Evolutionary conservation across 2,888 invertebrate species (phyloP).

Genomic region (Ophraella communa): DNA sequence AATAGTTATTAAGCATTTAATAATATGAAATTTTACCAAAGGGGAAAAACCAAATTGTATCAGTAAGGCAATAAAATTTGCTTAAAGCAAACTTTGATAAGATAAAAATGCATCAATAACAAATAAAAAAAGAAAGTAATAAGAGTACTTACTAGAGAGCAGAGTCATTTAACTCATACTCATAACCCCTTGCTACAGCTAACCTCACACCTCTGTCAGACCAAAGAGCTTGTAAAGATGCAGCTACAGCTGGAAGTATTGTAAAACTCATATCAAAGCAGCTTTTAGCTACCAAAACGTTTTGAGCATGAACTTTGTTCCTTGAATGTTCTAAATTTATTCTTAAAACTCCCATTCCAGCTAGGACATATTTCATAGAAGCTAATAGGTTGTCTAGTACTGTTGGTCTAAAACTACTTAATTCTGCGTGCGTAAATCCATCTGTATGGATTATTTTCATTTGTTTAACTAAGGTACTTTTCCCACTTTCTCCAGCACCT

Average conservation of each 20-base stretch:
- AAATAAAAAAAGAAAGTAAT: not conserved
- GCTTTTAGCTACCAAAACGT: constrained; percentile 61
- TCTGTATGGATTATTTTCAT: constrained; percentile 75
- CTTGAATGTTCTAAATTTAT: constrained; percentile 68
- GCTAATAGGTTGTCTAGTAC: constrained; percentile 70
- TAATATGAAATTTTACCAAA: not conserved
- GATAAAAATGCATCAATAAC: not conserved
- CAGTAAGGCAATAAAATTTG: not conserved
- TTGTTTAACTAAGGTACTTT: constrained; percentile 72
- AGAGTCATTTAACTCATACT: constrained; percentile 72
- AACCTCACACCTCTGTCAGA: constrained; percentile 68
- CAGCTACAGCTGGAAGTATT: constrained; percentile 63
- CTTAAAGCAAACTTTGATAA: not conserved
- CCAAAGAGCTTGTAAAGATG: constrained; percentile 66
- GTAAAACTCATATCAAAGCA: constrained; percentile 65
- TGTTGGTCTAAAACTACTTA: constrained; percentile 68
- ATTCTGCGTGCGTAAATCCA: constrained; percentile 68
- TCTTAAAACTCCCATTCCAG: constrained; percentile 69
- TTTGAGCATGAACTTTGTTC: constrained; percentile 66
- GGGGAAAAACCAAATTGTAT: not conserved
- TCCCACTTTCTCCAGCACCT: constrained; percentile 74
- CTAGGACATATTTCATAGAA: constrained; percentile 72
- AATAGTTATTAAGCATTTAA: not conserved
- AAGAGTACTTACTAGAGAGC: constrained; percentile 69
- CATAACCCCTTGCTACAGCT: constrained; percentile 70